These are phyloP conservation scores for Antennarius maculatus DNA, from an alignment of 2,797 vertebrate species.

Conservation along the genomic window DNA sequence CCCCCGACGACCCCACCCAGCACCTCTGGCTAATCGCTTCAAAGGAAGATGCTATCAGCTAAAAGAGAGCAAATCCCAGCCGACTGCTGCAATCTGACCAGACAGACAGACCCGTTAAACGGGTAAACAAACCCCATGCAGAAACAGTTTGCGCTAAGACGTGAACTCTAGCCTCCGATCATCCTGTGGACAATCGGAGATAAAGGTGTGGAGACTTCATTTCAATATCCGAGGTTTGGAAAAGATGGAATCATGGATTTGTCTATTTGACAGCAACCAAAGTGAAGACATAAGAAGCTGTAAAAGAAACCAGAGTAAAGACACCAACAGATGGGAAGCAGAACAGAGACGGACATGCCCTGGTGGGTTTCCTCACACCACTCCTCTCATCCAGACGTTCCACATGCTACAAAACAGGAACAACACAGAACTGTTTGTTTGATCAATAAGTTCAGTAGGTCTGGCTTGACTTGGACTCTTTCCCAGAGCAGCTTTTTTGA, in stretches of 20 bases:
- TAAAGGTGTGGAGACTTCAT: background rate
- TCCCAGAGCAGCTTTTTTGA: conserved; percentile 28
- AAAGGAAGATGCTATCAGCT: conserved; percentile 76
- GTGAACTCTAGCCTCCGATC: conserved; percentile 10
- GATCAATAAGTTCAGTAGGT: conserved; percentile 56
- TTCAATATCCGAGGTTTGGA: conserved; percentile 11
- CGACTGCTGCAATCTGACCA: conserved; percentile 33
- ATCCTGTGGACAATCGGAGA: background rate
- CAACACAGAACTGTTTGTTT: conserved; percentile 67
- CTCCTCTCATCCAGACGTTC: conserved; percentile 61
- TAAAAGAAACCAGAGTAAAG: conserved; percentile 52
- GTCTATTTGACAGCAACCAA: conserved; percentile 16
- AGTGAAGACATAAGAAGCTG: conserved; percentile 21
- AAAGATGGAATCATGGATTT: background rate
- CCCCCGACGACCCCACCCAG: conserved; percentile 61
- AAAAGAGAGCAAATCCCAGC: conserved; percentile 39
- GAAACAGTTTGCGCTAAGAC: conserved; percentile 1
- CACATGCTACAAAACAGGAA: conserved; percentile 49
- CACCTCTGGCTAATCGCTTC: conserved; percentile 76
- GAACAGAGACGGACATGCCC: conserved; percentile 35
- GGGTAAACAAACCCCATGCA: conserved; percentile 10
- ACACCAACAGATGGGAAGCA: conserved; percentile 46
- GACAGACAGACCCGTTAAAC: conserved; percentile 15
- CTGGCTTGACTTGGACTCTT: conserved; percentile 38
- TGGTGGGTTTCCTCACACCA: conserved; percentile 44